These are phyloP conservation scores for Saccostrea cuccullata DNA, from an alignment of 1,140 invertebrate species.

Conservation along the genomic window DNA sequence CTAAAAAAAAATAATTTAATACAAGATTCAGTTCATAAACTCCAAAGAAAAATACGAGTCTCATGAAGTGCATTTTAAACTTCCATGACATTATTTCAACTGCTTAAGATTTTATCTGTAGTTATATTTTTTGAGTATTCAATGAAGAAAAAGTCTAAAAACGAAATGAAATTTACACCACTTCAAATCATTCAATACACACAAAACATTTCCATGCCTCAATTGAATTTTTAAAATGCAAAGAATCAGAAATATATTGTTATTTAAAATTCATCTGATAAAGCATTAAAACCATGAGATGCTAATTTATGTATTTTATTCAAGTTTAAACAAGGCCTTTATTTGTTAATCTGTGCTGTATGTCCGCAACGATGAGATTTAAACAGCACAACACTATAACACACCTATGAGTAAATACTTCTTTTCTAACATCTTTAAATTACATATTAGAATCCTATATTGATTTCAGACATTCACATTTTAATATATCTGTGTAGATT, in stretches of 20 bases:
- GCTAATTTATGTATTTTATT: constrained; percentile 16
- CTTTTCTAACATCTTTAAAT: neutral
- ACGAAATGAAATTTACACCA: constrained; percentile 1
- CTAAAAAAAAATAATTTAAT: no score
- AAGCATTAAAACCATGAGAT: neutral
- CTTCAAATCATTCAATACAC: neutral
- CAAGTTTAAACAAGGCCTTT: neutral
- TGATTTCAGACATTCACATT: neutral
- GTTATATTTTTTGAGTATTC: neutral
- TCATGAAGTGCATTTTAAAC: no score
- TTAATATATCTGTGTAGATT: neutral
- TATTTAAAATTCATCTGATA: neutral
- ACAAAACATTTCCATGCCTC: neutral
- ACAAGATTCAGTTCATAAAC: no score
- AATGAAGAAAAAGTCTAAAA: neutral
- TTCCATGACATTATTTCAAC: neutral
- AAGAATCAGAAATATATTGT: neutral
- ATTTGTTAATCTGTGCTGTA: neutral
- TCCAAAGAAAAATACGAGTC: no score
- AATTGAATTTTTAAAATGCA: neutral
- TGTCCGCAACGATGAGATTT: neutral
- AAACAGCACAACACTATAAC: neutral
- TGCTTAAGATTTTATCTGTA: neutral
- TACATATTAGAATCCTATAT: neutral
- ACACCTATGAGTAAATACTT: neutral